Conservation (phyloP, 2,888 invertebrate genomes). For the Nyleta sp. region DNA sequence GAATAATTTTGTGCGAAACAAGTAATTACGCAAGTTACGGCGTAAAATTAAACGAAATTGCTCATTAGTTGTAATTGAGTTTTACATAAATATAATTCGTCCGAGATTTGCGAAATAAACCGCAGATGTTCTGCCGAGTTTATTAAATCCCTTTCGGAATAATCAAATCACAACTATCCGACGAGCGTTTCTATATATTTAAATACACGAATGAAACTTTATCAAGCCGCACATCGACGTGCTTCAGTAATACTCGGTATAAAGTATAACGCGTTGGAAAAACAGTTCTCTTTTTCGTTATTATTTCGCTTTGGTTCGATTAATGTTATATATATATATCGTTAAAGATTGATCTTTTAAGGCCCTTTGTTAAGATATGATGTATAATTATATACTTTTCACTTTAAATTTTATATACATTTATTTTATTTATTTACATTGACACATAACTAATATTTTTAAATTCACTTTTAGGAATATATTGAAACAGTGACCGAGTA, state of each 20-base stretch:
- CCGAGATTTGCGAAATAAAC: conserved; percentile 18
- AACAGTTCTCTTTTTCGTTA: neutral
- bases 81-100: conserved; percentile 41
- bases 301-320: too few relatives aligned
- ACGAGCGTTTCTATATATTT: conserved; percentile 13
- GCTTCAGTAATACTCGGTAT: neutral
- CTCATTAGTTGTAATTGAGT: conserved; percentile 51
- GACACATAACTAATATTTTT: too few relatives aligned
- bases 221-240: neutral
- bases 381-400: too few relatives aligned
- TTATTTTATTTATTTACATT: too few relatives aligned
- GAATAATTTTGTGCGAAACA: conserved; percentile 31
- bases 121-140: conserved; percentile 24
- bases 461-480: too few relatives aligned
- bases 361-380: too few relatives aligned
- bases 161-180: conserved; percentile 33
- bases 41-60: conserved; percentile 34
- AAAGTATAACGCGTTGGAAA: too few relatives aligned
- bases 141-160: conserved; percentile 30
- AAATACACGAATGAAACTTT: conserved; percentile 9
- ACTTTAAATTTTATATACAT: too few relatives aligned
- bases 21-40: conserved; percentile 34
- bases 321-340: too few relatives aligned
- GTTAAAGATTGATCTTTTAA: too few relatives aligned
- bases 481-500: too few relatives aligned